phyloP scores from a whole-genome alignment of 2,113 vertebrate genomes.

The Alectura lathami region DNA sequence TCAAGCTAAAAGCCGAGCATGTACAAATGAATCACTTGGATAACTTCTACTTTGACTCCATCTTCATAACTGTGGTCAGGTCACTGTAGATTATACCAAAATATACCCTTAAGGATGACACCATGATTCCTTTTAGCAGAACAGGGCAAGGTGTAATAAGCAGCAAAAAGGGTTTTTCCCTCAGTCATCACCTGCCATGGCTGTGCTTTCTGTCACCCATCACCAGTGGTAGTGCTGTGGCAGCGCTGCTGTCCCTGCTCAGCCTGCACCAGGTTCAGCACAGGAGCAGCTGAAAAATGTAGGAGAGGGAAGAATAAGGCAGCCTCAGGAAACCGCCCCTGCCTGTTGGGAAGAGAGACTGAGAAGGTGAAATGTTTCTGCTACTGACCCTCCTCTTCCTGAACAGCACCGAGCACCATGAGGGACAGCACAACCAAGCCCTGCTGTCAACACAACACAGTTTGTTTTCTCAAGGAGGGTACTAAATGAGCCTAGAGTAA shows the following conservation, averaged over 20 bases:
- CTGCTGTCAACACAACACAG: accelerated
- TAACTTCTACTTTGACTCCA: neutral
- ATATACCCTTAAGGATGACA: neutral
- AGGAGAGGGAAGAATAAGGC: neutral
- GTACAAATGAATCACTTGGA: neutral
- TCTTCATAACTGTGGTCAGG: neutral
- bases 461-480: neutral
- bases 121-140: neutral
- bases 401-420: neutral
- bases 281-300: neutral
- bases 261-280: neutral
- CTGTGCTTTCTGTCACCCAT: no score
- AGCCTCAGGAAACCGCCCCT: neutral
- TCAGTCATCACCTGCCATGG: no score
- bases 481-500: neutral
- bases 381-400: neutral
- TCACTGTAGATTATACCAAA: neutral
- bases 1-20: neutral
- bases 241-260: neutral
- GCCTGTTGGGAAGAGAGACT: neutral
- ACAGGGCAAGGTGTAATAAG: no score
- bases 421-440: neutral
- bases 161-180: no score
- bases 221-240: no score
- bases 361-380: neutral